phyloP scores from a whole-genome alignment of 2,797 vertebrate species.

The Synanceia verrucosa region DNA sequence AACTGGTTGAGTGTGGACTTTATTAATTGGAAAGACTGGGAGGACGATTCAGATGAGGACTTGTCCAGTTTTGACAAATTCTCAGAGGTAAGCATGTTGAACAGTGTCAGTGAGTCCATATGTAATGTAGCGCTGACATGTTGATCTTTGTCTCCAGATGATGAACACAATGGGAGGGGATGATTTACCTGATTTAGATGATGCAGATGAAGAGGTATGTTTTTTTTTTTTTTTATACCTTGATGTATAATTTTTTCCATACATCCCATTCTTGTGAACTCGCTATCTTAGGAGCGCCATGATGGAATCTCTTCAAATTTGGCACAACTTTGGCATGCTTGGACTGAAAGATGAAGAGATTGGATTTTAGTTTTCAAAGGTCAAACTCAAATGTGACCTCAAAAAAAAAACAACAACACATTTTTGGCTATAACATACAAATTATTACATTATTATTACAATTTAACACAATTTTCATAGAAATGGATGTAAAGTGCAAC shows the following conservation, averaged over 20 bases:
- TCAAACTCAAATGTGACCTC: neutral
- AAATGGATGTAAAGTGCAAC: neutral
- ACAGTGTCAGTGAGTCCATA: neutral
- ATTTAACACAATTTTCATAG: neutral
- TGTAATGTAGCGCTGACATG: neutral
- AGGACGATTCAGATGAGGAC: constrained; percentile 97
- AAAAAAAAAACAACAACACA: too few species aligned
- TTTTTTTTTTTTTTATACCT: neutral
- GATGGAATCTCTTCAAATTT: neutral
- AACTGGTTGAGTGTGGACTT: constrained; percentile 98
- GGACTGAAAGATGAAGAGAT: neutral
- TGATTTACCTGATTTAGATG: constrained; percentile 94
- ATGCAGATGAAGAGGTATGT: constrained; percentile 90
- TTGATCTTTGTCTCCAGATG: constrained; percentile 82
- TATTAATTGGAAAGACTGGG: constrained; percentile 99
- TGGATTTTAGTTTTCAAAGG: neutral
- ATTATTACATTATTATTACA: neutral
- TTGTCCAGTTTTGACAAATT: constrained; percentile 97
- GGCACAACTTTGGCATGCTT: neutral
- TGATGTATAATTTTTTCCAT: neutral
- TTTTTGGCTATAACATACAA: neutral
- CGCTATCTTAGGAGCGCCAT: neutral
- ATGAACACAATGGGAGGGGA: constrained; percentile 98
- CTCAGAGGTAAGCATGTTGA: constrained; percentile 86
- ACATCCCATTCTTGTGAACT: neutral